Percentiles rank a stretch among this genome's conserved stretches.
These are phyloP conservation scores for Ferdinandea cuprea DNA, from an alignment of 2,888 invertebrate species.

Conservation along the genomic window DNA sequence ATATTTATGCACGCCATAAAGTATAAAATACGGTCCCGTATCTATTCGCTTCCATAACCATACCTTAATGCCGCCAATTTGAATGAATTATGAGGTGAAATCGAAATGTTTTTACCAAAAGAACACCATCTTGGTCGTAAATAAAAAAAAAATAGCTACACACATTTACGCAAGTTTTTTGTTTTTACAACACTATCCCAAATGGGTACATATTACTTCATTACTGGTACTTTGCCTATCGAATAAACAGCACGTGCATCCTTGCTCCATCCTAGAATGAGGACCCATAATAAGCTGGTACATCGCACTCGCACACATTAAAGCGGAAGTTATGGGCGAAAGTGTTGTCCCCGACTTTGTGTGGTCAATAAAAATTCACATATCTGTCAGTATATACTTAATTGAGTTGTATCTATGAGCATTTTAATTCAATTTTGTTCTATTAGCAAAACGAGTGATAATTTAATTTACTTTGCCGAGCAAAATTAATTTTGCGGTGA, in stretches of 20 bases:
- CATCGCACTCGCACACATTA: conserved; percentile 16
- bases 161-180: not conserved
- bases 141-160: conserved; percentile 35
- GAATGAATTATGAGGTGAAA: conserved; percentile 36
- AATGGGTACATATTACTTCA: conserved; percentile 44
- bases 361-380: conserved; percentile 19
- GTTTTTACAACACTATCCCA: conserved; percentile 23
- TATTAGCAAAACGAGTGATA: conserved; percentile 18
- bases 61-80: conserved; percentile 13
- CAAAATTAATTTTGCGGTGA: conserved; percentile 4
- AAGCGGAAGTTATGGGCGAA: not conserved
- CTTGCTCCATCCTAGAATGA: not conserved
- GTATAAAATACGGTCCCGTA: conserved; percentile 3
- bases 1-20: conserved; percentile 30
- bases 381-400: conserved; percentile 23
- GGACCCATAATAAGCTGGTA: too few species aligned
- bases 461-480: conserved; percentile 36
- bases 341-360: not conserved
- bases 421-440: conserved; percentile 54
- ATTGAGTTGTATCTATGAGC: conserved; percentile 23
- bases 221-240: conserved; percentile 34
- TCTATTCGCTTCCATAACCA: not conserved
- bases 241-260: conserved; percentile 36
- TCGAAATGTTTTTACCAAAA: conserved; percentile 30
- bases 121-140: conserved; percentile 33